A percentile compares a stretch with the other conserved stretches of the same genome.
Evolutionary conservation across 2,888 invertebrate genomes (phyloP).

Genomic region (Leptothorax acervorum): DNA sequence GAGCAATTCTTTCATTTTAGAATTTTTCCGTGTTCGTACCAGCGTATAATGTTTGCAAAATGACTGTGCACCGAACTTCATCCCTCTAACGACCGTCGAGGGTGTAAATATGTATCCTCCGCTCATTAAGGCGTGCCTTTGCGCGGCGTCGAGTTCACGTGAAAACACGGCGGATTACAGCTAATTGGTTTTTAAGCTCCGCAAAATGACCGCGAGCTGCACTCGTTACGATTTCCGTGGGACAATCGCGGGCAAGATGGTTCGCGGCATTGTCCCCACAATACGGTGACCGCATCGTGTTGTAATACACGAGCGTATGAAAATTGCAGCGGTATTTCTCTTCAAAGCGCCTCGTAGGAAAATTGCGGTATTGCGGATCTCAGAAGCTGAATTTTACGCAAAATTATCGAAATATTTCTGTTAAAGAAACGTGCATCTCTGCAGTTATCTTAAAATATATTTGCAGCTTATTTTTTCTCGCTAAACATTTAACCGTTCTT

Average conservation of each 20-base stretch:
- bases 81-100: slow-evolving; percentile 49
- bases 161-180: slow-evolving; percentile 45
- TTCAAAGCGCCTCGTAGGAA: not conserved
- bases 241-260: slow-evolving; percentile 1
- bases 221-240: slow-evolving; percentile 29
- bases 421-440: not conserved
- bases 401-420: not conserved
- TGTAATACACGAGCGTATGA: not conserved
- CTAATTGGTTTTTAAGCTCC: slow-evolving; percentile 60
- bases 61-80: not conserved
- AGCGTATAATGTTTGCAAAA: not conserved
- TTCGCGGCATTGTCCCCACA: not conserved
- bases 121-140: slow-evolving; percentile 47
- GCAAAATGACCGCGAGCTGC: slow-evolving; percentile 29
- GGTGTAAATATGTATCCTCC: slow-evolving; percentile 33
- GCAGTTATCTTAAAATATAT: not conserved
- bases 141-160: slow-evolving; percentile 13
- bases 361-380: not conserved
- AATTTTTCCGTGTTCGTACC: not conserved
- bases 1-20: not conserved
- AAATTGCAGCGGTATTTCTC: slow-evolving; percentile 12
- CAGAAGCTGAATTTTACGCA: not conserved
- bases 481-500: not conserved
- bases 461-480: not conserved
- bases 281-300: not conserved